Conservation (phyloP, 2,113 vertebrate genomes). For the Aptenodytes patagonicus region DNA sequence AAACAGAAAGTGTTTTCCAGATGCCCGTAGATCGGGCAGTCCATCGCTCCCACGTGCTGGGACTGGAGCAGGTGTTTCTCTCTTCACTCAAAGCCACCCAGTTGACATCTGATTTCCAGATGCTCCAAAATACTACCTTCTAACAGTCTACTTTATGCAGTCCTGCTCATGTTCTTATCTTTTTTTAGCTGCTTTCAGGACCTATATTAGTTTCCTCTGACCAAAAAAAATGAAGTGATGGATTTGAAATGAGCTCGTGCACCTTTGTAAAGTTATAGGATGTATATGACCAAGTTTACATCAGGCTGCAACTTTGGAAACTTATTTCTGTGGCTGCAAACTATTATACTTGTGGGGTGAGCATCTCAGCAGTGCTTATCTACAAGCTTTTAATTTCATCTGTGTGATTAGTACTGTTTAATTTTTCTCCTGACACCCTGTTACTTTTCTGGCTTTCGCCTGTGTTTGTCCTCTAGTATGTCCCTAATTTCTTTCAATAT, state of each 20-base stretch:
- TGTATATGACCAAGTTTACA: neutral
- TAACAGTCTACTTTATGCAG: neutral
- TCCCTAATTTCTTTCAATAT: constrained; percentile 5
- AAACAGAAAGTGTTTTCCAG: neutral
- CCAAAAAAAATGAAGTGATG: neutral
- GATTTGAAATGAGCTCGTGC: neutral
- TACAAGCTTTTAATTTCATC: neutral
- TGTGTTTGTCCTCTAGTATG: neutral
- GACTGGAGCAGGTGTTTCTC: neutral
- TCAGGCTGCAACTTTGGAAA: neutral
- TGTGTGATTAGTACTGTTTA: neutral
- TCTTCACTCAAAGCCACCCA: neutral
- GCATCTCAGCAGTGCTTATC: neutral
- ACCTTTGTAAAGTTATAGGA: neutral
- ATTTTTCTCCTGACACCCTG: neutral
- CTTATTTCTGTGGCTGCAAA: neutral
- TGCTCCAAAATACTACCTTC: neutral
- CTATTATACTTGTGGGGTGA: neutral
- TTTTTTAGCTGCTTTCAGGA: neutral
- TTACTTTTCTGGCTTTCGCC: neutral
- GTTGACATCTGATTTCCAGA: neutral
- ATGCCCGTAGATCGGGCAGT: neutral
- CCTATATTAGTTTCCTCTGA: neutral
- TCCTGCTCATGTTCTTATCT: neutral
- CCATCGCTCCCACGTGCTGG: neutral